phyloP scores from a whole-genome alignment of 2,113 vertebrate species.

The Psittacula cyanocephala region DNA sequence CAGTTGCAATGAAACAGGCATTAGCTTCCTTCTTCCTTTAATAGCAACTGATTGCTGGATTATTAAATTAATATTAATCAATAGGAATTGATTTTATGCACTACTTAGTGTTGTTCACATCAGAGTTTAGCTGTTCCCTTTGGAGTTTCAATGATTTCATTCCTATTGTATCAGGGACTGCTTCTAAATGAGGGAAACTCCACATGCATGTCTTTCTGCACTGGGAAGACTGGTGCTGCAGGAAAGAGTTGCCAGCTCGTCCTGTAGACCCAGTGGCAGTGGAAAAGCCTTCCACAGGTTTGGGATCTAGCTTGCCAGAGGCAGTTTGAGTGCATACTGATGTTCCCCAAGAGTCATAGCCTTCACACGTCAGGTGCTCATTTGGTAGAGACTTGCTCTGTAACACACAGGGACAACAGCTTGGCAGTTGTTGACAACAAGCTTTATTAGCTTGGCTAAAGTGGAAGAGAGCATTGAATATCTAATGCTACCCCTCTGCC shows the following conservation, averaged over 20 bases:
- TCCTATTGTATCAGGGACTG: neutral
- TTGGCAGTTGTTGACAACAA: too few species aligned
- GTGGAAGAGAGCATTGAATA: neutral
- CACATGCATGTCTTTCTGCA: neutral
- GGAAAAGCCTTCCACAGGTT: neutral
- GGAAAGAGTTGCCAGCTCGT: neutral
- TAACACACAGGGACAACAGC: fast-evolving
- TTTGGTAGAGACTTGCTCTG: neutral
- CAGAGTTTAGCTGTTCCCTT: neutral
- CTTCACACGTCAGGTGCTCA: neutral
- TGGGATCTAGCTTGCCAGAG: neutral
- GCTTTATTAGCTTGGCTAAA: neutral
- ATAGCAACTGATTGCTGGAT: neutral
- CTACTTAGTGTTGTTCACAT: neutral
- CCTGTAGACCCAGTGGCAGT: neutral
- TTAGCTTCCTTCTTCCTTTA: neutral
- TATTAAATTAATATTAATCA: constrained; percentile 3
- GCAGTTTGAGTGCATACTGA: neutral
- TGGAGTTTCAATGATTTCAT: neutral
- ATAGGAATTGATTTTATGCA: neutral
- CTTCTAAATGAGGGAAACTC: neutral
- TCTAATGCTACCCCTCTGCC: neutral
- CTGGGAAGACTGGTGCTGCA: neutral
- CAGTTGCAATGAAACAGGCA: neutral
- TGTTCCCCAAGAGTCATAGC: fast-evolving